Base-by-base conservation (phyloP, 1,140 invertebrate species). In the Trachymyrmex cornetzi region DNA sequence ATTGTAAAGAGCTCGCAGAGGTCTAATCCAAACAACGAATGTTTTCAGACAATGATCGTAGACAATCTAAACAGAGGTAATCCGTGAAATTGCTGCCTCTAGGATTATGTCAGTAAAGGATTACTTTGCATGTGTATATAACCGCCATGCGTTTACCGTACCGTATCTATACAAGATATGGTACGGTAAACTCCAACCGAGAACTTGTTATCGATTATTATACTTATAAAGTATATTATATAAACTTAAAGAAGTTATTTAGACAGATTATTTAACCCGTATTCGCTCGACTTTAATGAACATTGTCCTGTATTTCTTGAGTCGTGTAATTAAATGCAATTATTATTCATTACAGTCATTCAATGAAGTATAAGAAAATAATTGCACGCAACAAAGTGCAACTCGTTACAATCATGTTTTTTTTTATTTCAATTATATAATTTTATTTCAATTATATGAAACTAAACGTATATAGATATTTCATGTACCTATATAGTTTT, bases 1-100 rank as follows among this genome's bases (percentile, higher is more conserved):
- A 27, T 44, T 22, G 34, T 24, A 30, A 48, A 59, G 16, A 11
- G 3, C 34, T 34, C 64, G 30, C 30, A n/a, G 3, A 44, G 19
- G 19, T 22, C 16, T 11, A 48, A 24, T 61, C 16, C 7, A 38
- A 4, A 19, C 38, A 38, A 44, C 22, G 6, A 16, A 72, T 82
- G 57, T 82, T 72, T 69, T 30, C 38, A 71, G 24, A 72, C 11
- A 14, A 22, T n/a, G 5, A 75, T 75, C 53, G 38, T 53, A 61
- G 22, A 50, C 30, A 14, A 53, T 50, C 5, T 9, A n/a, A 22
- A 27, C n/a, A 9, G 38, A 30, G 53, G 6, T 61, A 48, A 59
- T 59, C 24, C 12, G 24, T 7, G 19, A 59, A 74, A 14, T 74
- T 12, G n/a, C 1, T 48, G 19, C 9, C 19, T 14, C 24, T 14